Evolutionary conservation across 2,888 invertebrate species (phyloP), one percentile per base, ranked within the genome.

Genomic region (Disparrhopalites patrizii): DNA sequence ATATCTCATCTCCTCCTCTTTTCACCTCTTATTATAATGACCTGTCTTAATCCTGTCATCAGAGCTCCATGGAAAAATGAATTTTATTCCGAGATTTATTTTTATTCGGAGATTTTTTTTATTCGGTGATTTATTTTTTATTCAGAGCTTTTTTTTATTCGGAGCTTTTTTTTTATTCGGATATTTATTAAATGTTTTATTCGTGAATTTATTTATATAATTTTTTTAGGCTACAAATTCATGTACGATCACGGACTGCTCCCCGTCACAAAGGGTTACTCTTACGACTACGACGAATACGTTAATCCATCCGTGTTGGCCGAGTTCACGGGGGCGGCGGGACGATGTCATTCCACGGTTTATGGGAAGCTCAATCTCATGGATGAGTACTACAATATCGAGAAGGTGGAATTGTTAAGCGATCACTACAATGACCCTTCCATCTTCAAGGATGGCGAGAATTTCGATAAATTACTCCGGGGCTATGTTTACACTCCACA

Each of bases 291-390:
- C 72, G 75, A 76, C 54, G 67, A 68, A 33, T 64, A 72, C 27
- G 74, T 76, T 30, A 77, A 77, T 60, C 77, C 77, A 5, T 74
- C 76, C 62, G 72, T 77, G n/a, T 74, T 76, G 38, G 77, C 76
- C 63, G 77, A 77, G 60, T 77, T 77, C 60, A 74, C 72, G 1
- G 70, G 76, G 13, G 77, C 78, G 28, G 78, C 78, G 55, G 77
- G 77, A 68, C 74, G 78, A 51, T 71, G 69, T 54, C 75, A 75
- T 61, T 68, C 73, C 1, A 61, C 68, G 40, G 66, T 75, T 38
- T 73, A 75, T 54, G 75, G 72, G 15, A 70, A 73, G 51, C 66
- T 75, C 47, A 43, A 54, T 20, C 47, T 75, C 1, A 72, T 64
- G 3, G 68, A 73, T 65, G 73, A 72, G 27, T 55, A 71, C 38